Conservation (phyloP, 2,888 invertebrate species). For the Thymelicus lineola region DNA sequence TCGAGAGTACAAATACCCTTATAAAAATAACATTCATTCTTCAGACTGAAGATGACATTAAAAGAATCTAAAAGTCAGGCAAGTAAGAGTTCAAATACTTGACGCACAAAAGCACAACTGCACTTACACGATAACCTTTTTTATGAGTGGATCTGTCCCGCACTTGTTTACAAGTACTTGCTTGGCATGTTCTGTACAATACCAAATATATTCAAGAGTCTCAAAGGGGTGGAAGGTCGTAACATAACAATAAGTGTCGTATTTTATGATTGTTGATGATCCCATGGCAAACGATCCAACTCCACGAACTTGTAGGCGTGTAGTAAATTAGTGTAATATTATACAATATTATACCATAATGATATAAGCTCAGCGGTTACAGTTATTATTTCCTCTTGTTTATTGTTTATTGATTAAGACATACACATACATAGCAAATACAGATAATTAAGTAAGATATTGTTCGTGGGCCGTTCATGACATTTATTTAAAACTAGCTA, state of each 20-base stretch:
- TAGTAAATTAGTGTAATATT: background rate
- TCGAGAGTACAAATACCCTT: too few species aligned
- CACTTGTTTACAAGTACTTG: background rate
- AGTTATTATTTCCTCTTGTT: too few species aligned
- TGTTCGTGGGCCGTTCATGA: too few species aligned
- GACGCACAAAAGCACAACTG: too few species aligned
- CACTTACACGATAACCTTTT: background rate
- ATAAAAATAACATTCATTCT: too few species aligned
- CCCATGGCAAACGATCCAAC: conserved; percentile 3
- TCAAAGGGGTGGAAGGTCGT: conserved; percentile 1
- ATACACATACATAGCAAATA: too few species aligned
- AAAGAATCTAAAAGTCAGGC: too few species aligned
- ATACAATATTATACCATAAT: background rate
- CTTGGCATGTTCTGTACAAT: conserved; percentile 9
- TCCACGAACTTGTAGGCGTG: background rate
- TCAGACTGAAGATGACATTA: too few species aligned
- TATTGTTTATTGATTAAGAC: too few species aligned
- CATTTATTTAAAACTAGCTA: too few species aligned
- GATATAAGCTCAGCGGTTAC: background rate
- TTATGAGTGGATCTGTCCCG: background rate
- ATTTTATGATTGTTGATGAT: conserved; percentile 4
- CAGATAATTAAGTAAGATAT: too few species aligned
- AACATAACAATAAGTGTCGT: conserved; percentile 8
- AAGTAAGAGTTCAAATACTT: too few species aligned
- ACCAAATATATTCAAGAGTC: conserved; percentile 1